Evolutionary conservation across 2,888 invertebrate genomes (phyloP).

Genomic region (Mantis religiosa): DNA sequence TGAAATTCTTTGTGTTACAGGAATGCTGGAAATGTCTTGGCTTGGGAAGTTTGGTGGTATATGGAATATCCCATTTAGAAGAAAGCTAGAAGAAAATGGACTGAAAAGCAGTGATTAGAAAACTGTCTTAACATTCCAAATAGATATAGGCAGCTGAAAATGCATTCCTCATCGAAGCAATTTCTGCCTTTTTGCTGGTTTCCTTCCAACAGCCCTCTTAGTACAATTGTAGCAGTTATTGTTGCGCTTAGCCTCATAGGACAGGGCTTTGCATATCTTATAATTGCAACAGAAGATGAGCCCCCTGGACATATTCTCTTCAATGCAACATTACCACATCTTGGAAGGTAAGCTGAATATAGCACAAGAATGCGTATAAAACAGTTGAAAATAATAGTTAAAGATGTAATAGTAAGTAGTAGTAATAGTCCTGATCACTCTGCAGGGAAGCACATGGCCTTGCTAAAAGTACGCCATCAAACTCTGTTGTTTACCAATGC

Average conservation of each 20-base stretch:
- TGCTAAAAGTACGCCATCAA: too few relatives aligned
- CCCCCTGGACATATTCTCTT: constrained; percentile 66
- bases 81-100: background rate
- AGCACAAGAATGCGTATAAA: background rate
- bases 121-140: background rate
- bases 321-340: constrained; percentile 74
- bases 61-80: background rate
- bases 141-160: background rate
- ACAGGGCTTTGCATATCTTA: constrained; percentile 38
- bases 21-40: background rate
- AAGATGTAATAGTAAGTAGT: too few relatives aligned
- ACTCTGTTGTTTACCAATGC: too few relatives aligned
- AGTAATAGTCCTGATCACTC: too few relatives aligned
- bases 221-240: background rate
- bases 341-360: constrained; percentile 50
- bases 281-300: constrained; percentile 42
- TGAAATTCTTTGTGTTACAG: background rate
- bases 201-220: background rate
- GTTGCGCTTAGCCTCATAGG: constrained; percentile 18
- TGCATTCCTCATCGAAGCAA: background rate
- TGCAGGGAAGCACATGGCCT: too few relatives aligned
- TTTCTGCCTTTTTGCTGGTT: constrained; percentile 17
- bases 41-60: background rate
- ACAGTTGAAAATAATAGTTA: background rate
- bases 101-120: background rate